Base-by-base conservation (phyloP, 2,113 vertebrate genomes). In the Trogon melanurus region DNA sequence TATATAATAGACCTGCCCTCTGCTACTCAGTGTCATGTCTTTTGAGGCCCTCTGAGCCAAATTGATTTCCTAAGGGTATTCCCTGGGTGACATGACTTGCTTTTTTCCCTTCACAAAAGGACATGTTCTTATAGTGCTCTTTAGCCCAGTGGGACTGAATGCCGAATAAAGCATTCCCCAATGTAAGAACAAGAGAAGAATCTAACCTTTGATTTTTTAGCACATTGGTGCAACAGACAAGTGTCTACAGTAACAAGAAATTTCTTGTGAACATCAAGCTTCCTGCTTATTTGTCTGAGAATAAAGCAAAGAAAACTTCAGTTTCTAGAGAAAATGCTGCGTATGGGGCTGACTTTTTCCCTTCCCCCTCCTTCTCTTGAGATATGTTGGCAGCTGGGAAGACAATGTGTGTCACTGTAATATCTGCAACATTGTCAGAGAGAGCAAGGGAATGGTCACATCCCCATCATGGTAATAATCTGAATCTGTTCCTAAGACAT, bases 391-490 rank as follows among this genome's bases (percentile, higher is more conserved):
- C 93, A 92, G 79, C 87, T 93, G 50, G 54, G n/a, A 87, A 94
- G 83, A 96, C 82, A 96, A 95, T 85, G 38, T 48, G 23, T 92
- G 92, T 93, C 97, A 87, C 73, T 57, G 32, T 70, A 80, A 16
- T 89, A 96, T 94, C 95, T 95, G 83, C 58, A 79, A 65, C 60
- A 34, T 79, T 89, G 91, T 88, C 95, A 89, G 61, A 66, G 38
- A 81, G 47, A 85, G 66, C 56, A 92, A 83, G 30, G 36, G 58
- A 94, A 89, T 62, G 83, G 90, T 81, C 88, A 85, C 48, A 85
- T 94, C 64, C 56, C 23, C 78, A 83, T 93, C 85, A 79, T 2
- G 9, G 80, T 94, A 93, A 94, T 97, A 94, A 96, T 92, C 74
- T 96, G 47, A 93, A 94, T 90, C 76, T 91, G 61, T 95, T 97